Evolutionary conservation across 2,113 vertebrate genomes (phyloP).

Genomic region (Rhagologus leucostigma): DNA sequence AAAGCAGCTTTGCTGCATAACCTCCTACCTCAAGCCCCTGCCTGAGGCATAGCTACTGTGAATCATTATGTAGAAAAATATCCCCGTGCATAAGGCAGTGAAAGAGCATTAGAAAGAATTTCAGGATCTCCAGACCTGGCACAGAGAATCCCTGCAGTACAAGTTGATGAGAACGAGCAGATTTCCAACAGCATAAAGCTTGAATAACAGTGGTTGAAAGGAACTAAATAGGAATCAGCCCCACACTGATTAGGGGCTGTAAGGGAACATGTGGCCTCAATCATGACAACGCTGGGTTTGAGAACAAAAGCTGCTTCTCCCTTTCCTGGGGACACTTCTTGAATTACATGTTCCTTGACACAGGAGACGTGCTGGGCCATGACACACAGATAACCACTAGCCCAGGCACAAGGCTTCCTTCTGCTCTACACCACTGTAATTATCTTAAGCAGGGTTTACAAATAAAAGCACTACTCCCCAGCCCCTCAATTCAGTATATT

Average conservation of each 20-base stretch:
- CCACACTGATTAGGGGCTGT: conserved; percentile 9
- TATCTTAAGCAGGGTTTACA: conserved; percentile 2
- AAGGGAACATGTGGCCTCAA: conserved; percentile 52
- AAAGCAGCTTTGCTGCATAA: neutral
- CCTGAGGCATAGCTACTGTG: neutral
- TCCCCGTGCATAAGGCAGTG: neutral
- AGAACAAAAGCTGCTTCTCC: conserved; percentile 47
- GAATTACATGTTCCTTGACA: conserved; percentile 29
- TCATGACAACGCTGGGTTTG: neutral
- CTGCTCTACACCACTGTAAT: neutral
- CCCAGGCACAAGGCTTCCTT: neutral
- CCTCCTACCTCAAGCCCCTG: neutral
- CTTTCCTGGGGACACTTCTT: conserved; percentile 44
- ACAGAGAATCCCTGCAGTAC: neutral
- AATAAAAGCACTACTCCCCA: neutral
- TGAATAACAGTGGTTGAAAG: conserved; percentile 48
- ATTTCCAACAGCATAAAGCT: conserved; percentile 49
- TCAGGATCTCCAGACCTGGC: neutral
- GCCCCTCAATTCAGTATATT: neutral
- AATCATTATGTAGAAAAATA: conserved; percentile 24
- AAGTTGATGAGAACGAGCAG: neutral
- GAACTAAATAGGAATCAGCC: conserved; percentile 33
- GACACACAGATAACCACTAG: neutral
- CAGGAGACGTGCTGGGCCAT: neutral
- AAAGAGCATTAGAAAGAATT: neutral